Evolutionary conservation across 2,797 vertebrate species (phyloP), one percentile per base, ranked within the genome.

Genomic region (Phataginus tetradactyla): DNA sequence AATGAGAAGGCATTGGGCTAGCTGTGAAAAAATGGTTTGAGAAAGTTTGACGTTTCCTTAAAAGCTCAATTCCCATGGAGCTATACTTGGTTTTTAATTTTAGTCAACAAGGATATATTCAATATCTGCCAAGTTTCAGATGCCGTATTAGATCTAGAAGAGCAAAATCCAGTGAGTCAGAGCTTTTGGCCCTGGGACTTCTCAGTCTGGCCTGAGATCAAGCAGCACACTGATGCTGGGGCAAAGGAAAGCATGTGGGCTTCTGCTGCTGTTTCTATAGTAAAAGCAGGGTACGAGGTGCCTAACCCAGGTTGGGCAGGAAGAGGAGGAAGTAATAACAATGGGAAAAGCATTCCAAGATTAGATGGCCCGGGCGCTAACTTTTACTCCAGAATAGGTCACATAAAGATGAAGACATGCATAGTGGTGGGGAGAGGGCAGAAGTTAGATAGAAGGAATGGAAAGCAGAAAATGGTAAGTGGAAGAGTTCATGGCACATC

Each of bases 31-130:
- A 84, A 75, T 6, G 12, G 68, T 18, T 45, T 84, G 39, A 79
- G 14, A 72, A 64, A 64, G 17, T 71, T 32, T 53, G 23, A 39
- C 21, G 69, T 85, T 66, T 94, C 77, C 90, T 55, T 87, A 71
- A 92, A 68, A 69, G 17, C 29, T 34, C 64, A 34, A 53, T 87
- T 84, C 45, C 17, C n/a, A 37, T 17, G 7, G n/a, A 72, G 15
- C n/a, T 72, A 21, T 49, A 39, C 4, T 63, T 81, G 12, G 34
- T 68, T 69, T 21, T 94, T 75, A 88, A 69, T 89, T 59, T 89
- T 69, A 94, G 39, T 72, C 59, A 90, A n/a, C 25, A 81, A 75
- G 94, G n/a, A 61, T 64, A 34, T 49, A 57, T 45, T 74, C 21
- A 45, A 25, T 45, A 42, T 12, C 10, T 42, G 72, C 66, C 61